Evolutionary conservation across 2,797 vertebrate genomes (phyloP), one percentile per base, ranked within the genome.

Genomic region (Protosalanx chinensis): DNA sequence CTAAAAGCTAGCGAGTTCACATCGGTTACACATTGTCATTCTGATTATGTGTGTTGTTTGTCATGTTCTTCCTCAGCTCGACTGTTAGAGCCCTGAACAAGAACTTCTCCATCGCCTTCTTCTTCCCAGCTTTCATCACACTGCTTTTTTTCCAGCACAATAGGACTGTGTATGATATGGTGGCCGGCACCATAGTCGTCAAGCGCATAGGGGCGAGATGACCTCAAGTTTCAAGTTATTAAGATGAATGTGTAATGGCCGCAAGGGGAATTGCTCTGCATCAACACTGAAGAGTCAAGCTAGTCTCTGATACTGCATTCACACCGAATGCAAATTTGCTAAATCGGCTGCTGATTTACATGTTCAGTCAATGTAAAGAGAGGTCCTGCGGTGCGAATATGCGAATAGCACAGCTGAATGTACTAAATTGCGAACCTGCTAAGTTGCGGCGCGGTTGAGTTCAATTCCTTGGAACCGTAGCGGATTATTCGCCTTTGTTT

Each of bases 81-180:
- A 94, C 95, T 12, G 94, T 98, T 75, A 93, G 97, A 90, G 96
- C 98, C 77, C 88, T 99, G 91, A 99, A 98, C 93, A 99, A 99
- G 93, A 99, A 99, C 91, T 98, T 99, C 90, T 98, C 97, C 76
- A 99, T 99, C 75, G 98, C 97, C 74, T 98, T 98, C 71, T 98
- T 99, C 88, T 98, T 99, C 83, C 97, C 97, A 57, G 98, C 97
- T 0, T 98, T 99, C 87, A 96, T 98, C 88, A 99, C 98, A 0
- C 91, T 98, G 78, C 93, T 99, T 73, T 98, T 99, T 90, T 98
- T 98, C 87, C 98, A 99, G 84, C 98, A 99, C 83, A 99, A 99
- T 90, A 93, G 98, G 92, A 98, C 97, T 91, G 97, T 97, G 57
- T 99, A 99, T 33, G 98, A 99, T 76, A 98, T 99, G 81, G 97